These are phyloP conservation scores for Eudemis profundana DNA, from an alignment of 2,888 invertebrate genomes.

Conservation along the genomic window DNA sequence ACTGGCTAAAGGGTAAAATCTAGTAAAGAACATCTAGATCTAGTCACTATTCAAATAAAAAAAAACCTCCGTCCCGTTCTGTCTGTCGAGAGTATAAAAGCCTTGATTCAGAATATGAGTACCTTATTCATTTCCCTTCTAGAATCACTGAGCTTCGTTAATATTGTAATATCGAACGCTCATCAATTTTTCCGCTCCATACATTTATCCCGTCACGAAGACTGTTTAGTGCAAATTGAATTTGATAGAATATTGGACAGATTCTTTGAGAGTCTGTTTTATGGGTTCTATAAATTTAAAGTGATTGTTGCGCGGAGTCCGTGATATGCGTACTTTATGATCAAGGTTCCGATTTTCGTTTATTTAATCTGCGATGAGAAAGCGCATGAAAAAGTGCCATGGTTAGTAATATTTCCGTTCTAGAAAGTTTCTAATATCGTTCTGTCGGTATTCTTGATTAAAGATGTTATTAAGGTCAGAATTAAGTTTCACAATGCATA, in stretches of 20 bases:
- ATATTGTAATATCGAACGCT: conserved; percentile 56
- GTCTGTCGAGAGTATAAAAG: too few species aligned
- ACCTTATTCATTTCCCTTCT: conserved; percentile 27
- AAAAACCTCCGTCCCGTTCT: too few species aligned
- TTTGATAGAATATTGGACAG: conserved; percentile 49
- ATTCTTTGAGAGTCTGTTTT: conserved; percentile 38
- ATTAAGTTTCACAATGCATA: too few species aligned
- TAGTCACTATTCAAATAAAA: too few species aligned
- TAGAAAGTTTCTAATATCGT: too few species aligned
- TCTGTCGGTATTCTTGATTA: too few species aligned
- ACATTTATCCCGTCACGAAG: conserved; percentile 54
- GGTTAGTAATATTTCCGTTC: too few species aligned
- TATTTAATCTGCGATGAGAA: neutral
- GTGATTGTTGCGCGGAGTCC: conserved; percentile 25
- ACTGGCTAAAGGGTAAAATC: too few species aligned
- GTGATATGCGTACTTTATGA: conserved; percentile 34
- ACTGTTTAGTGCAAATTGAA: conserved; percentile 64
- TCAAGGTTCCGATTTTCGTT: conserved; percentile 2
- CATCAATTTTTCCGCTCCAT: conserved; percentile 58
- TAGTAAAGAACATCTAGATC: too few species aligned
- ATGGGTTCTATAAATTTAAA: conserved; percentile 42
- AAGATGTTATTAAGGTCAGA: too few species aligned
- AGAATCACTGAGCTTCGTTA: conserved; percentile 47
- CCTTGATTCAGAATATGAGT: neutral
- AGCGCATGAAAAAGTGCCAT: too few species aligned